Base-by-base conservation (phyloP, 2,888 invertebrate species). In the Lacanobia oleracea region DNA sequence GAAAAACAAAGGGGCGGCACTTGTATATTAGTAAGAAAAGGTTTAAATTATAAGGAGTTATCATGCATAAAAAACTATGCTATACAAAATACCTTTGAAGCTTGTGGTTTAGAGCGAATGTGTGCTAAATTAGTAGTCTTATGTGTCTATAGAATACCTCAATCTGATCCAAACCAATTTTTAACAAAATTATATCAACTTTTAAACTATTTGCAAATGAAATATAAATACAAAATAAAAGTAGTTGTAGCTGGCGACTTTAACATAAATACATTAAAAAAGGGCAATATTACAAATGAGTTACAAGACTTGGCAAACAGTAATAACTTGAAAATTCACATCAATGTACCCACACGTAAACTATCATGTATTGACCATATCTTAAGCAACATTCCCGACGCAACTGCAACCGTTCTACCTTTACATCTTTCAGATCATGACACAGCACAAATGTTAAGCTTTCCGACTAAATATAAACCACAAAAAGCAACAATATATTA, bases 21-120 rank as follows among this genome's bases (percentile, higher is more conserved):
- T 27, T 59, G 69, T 27, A 70, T 70, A 33, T 43, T 70, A 51
- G 63, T 70, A 57, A 70, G 12, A 70, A 70, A 63, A 48, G 43
- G 37, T 1, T n/a, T 70, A 16, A 10, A 16, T 43, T 70, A 21
- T 59, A 70, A 57, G 40, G 64, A 70, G 21, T 51, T 59, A 12
- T 33, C 45, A 43, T 14, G n/a, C 14, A 7, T 70, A n/a, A 70
- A 59, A n/a, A 18, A 5, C 48, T 48, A 48, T 48, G 48, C 18
- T 18, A 48, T 6, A 16, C 48, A 48, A 48, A 16, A 48, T 0
- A 48, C 48, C 16, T 48, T 48, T 16, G 48, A 48, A 18, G 48
- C 18, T 5, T 48, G 48, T 18, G 48, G 48, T 14, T 18, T 48
- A 18, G 18, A 48, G 18, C 18, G 18, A 18, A 48, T 16, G 18